These are phyloP conservation scores for Epizoanthus illoricatus DNA, from an alignment of 92 coral and sea anemone species.

Conservation along the genomic window DNA sequence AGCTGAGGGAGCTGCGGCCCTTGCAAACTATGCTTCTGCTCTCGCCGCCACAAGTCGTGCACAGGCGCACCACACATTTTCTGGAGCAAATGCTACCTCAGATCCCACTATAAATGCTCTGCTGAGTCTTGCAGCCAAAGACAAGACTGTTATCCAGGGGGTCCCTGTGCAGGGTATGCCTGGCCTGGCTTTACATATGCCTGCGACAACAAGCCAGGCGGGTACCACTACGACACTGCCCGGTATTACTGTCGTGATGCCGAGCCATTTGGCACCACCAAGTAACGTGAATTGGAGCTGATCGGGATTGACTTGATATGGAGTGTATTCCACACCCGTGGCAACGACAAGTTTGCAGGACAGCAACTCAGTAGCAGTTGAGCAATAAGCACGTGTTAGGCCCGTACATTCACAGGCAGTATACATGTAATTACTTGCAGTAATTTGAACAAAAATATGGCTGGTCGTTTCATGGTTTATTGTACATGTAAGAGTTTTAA, in stretches of 20 bases:
- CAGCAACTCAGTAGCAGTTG: too few relatives aligned
- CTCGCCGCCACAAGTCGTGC: slow-evolving; percentile 51
- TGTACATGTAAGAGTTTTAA: too few relatives aligned
- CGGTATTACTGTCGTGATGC: slow-evolving; percentile 86
- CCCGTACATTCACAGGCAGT: too few relatives aligned
- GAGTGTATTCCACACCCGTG: background rate
- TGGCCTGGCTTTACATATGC: slow-evolving; percentile 58
- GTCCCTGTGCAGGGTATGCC: slow-evolving; percentile 66
- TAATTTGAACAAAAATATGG: too few relatives aligned
- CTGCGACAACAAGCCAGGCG: slow-evolving; percentile 50
- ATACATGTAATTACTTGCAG: too few relatives aligned
- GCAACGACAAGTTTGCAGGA: too few relatives aligned
- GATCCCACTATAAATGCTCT: slow-evolving; percentile 97
- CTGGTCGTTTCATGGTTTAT: too few relatives aligned
- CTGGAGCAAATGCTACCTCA: slow-evolving; percentile 74
- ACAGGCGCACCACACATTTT: slow-evolving; percentile 49
- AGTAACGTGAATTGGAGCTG: slow-evolving; percentile 54
- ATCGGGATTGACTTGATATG: background rate
- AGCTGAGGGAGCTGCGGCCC: slow-evolving; percentile 67
- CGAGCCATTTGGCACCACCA: slow-evolving; percentile 69
- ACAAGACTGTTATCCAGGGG: slow-evolving; percentile 69
- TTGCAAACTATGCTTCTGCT: slow-evolving; percentile 55
- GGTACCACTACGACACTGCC: slow-evolving; percentile 64
- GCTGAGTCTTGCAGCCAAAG: slow-evolving; percentile 85
- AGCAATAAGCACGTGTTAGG: too few relatives aligned